Conservation (phyloP, 2,797 vertebrate species). For the Furcifer pardalis region DNA sequence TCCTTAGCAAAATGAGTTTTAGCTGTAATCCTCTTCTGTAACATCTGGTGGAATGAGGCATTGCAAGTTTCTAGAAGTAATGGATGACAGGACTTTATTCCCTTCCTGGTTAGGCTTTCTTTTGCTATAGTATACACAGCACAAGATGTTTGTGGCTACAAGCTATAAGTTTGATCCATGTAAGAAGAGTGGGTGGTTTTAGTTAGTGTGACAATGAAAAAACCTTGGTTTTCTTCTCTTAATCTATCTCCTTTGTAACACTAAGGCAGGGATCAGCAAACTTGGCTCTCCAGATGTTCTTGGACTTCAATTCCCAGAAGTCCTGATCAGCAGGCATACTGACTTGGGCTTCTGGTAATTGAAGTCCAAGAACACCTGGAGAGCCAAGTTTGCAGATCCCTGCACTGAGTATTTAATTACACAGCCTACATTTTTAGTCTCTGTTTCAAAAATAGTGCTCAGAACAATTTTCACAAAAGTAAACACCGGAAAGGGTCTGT, state of each 20-base stretch:
- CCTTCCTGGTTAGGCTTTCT: background rate
- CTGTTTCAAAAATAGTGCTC: background rate
- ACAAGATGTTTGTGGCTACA: background rate
- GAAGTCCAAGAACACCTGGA: no score
- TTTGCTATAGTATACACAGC: background rate
- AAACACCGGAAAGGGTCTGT: background rate
- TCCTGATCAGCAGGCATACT: no score
- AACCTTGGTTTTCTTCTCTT: background rate
- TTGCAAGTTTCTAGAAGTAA: background rate
- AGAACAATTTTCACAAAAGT: background rate
- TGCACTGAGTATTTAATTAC: no score
- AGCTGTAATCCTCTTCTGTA: no score
- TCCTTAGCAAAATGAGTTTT: background rate
- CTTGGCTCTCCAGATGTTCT: no score
- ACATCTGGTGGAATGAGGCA: no score
- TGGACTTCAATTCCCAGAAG: no score
- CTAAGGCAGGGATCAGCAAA: no score
- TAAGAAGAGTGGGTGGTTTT: background rate
- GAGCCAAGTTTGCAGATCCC: no score
- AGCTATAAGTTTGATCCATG: no score
- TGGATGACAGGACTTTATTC: background rate
- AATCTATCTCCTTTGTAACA: background rate
- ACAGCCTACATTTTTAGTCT: no score
- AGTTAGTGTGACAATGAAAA: background rate
- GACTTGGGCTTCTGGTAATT: no score